phyloP scores from a whole-genome alignment of 2,113 vertebrate genomes.

The Poeciliopsis turrubarensis region DNA sequence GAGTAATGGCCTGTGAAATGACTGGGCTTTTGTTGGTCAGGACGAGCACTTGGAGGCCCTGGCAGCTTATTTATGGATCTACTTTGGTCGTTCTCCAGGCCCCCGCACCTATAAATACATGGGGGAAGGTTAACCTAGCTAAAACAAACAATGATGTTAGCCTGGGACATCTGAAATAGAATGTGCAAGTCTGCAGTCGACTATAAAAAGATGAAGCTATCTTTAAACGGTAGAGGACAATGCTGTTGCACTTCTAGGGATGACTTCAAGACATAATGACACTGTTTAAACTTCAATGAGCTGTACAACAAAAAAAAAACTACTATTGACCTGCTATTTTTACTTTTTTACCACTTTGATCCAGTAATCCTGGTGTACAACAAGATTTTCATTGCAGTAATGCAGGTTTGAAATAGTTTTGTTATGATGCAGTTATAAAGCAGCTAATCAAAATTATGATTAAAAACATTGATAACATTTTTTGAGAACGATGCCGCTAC shows the following conservation, averaged over 20 bases:
- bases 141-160: conserved; percentile 77
- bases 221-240: conserved; percentile 58
- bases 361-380: not conserved
- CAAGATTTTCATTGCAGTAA: not conserved
- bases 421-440: not conserved
- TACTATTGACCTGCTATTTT: conserved; percentile 9
- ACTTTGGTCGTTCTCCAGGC: conserved; percentile 72
- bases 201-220: conserved; percentile 66
- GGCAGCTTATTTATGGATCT: conserved; percentile 76
- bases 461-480: no score
- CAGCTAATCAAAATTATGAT: not conserved
- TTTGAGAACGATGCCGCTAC: not conserved
- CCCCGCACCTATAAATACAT: conserved; percentile 73
- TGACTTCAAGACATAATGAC: conserved; percentile 55
- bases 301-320: conserved; percentile 29
- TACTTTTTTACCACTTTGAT: not conserved
- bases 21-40: conserved; percentile 73
- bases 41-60: conserved; percentile 56
- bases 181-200: conserved; percentile 68
- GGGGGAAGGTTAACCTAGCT: conserved; percentile 65
- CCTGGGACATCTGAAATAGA: conserved; percentile 67
- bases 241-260: conserved; percentile 45
- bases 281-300: conserved; percentile 41
- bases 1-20: conserved; percentile 79
- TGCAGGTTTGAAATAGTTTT: not conserved